Evolutionary conservation across 2,888 invertebrate species (phyloP).

Genomic region (Margaritifera margaritifera): DNA sequence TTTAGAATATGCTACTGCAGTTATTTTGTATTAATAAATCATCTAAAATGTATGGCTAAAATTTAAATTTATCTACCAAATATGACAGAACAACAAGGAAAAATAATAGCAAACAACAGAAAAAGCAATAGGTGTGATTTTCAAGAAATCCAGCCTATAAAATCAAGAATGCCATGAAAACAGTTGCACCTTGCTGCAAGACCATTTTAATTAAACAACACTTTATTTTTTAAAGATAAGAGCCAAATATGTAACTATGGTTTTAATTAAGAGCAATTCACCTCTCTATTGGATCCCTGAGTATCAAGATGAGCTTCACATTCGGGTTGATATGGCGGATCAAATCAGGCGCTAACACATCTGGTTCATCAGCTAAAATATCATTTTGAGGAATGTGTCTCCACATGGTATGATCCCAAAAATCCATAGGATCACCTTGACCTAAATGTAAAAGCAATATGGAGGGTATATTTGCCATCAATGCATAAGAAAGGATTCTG

Average conservation of each 20-base stretch:
- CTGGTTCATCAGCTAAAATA: slow-evolving; percentile 24
- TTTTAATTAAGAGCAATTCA: slow-evolving; percentile 1
- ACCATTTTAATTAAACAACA: no score
- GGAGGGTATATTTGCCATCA: not conserved
- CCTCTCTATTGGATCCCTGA: slow-evolving; percentile 32
- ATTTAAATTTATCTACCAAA: no score
- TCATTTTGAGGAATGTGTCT: slow-evolving; percentile 22
- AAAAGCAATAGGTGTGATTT: not conserved
- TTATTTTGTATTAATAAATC: no score
- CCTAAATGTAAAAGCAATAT: slow-evolving; percentile 7
- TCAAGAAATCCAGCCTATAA: not conserved
- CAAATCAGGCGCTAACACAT: slow-evolving; percentile 27
- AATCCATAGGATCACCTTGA: slow-evolving; percentile 33
- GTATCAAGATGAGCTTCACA: slow-evolving; percentile 28
- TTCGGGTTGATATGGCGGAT: slow-evolving; percentile 25
- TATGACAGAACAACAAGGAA: no score
- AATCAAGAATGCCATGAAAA: not conserved
- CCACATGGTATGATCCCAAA: slow-evolving; percentile 26
- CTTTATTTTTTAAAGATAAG: no score
- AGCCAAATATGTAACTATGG: no score
- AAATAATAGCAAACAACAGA: no score
- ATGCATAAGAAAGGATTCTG: no score
- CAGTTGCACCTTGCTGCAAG: no score
- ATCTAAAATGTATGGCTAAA: no score
- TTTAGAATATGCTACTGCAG: no score